A percentile compares a stretch with the other conserved stretches of the same genome.
phyloP scores from a whole-genome alignment of 2,797 vertebrate genomes.

The Coracias cyanogaster region DNA sequence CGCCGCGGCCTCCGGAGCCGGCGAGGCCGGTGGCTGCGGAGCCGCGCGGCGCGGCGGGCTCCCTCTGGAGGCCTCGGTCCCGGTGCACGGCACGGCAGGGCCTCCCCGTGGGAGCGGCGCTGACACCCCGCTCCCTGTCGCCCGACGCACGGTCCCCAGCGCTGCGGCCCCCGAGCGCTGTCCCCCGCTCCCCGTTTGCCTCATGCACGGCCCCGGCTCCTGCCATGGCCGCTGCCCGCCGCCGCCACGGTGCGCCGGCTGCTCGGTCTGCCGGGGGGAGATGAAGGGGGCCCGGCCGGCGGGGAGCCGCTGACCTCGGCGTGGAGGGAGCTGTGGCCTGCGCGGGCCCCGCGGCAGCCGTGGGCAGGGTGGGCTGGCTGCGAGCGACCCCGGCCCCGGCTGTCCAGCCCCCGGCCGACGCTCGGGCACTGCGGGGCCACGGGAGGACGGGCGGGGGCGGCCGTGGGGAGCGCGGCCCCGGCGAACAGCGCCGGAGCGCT shows the following conservation, averaged over 20 bases:
- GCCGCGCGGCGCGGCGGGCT: neutral
- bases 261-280: neutral
- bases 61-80: neutral
- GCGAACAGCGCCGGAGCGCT: neutral
- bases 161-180: neutral
- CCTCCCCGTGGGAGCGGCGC: neutral
- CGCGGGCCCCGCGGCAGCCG: neutral
- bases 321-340: neutral
- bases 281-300: neutral
- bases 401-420: neutral
- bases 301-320: neutral
- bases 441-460: neutral
- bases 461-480: too few species aligned
- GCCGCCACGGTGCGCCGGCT: neutral
- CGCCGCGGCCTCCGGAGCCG: neutral
- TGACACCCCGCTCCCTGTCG: neutral
- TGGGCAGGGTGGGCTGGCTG: neutral
- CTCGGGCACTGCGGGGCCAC: neutral
- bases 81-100: neutral
- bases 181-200: neutral
- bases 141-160: neutral
- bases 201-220: neutral
- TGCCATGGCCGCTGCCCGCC: neutral
- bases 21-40: neutral
- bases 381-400: accelerated